A percentile compares a stretch with the other conserved stretches of the same genome.
phyloP scores from a whole-genome alignment of 2,113 vertebrate genomes.

The Cyanoliseus patagonus region DNA sequence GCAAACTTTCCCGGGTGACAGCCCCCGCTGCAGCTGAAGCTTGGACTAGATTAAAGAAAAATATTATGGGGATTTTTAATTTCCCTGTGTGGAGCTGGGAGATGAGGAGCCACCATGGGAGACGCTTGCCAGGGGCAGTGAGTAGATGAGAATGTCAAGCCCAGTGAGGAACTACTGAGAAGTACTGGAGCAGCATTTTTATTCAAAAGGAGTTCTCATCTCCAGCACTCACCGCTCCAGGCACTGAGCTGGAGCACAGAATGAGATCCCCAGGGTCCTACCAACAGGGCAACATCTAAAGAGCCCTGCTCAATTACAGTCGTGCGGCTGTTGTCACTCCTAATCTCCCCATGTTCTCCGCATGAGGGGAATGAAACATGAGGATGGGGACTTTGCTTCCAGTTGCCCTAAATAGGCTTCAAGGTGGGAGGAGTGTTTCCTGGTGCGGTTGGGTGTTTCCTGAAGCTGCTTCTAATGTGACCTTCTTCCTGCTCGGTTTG shows the following conservation, averaged over 20 bases:
- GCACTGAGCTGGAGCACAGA: not conserved
- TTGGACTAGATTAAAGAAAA: conserved; percentile 58
- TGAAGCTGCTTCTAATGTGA: not conserved
- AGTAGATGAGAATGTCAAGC: conserved; percentile 67
- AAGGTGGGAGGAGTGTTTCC: not conserved
- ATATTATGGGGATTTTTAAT: conserved; percentile 53
- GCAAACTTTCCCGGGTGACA: not conserved
- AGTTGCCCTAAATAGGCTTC: fast-evolving
- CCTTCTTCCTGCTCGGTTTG: not conserved
- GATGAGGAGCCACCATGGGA: conserved; percentile 40
- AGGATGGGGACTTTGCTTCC: not conserved
- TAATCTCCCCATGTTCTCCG: fast-evolving
- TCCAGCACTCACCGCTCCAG: not conserved
- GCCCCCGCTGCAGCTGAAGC: not conserved
- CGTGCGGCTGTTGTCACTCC: not conserved
- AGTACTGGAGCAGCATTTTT: conserved; percentile 30
- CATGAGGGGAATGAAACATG: not conserved
- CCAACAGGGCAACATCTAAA: conserved; percentile 48
- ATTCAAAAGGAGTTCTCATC: conserved; percentile 7
- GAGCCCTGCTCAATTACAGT: not conserved
- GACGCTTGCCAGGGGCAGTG: conserved; percentile 45
- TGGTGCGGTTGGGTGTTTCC: not conserved
- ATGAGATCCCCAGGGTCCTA: conserved; percentile 52
- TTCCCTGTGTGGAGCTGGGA: conserved; percentile 52
- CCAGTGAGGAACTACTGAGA: conserved; percentile 56